phyloP scores from a whole-genome alignment of 2,797 vertebrate species.

The Mus minutoides region DNA sequence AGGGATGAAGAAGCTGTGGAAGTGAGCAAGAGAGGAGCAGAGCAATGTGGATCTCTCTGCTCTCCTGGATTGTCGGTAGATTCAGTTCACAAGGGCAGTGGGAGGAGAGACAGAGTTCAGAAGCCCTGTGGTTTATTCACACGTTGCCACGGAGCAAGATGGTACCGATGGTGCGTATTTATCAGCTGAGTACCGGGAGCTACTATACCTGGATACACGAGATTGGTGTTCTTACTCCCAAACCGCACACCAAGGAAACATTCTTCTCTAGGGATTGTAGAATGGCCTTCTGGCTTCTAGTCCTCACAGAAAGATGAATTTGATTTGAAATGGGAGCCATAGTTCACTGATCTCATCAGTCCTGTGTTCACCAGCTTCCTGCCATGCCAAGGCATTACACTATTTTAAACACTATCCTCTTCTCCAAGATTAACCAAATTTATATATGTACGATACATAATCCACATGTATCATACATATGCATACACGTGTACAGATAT shows the following conservation, averaged over 20 bases:
- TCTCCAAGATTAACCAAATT: slow-evolving; percentile 80
- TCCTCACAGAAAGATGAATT: slow-evolving; percentile 57
- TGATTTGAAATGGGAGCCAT: slow-evolving; percentile 51
- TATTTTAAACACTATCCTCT: slow-evolving; percentile 63
- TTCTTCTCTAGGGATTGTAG: slow-evolving; percentile 31
- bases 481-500: not conserved
- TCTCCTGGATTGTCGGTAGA: too few species aligned
- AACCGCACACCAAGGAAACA: slow-evolving; percentile 31
- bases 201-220: slow-evolving; percentile 29
- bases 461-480: not conserved
- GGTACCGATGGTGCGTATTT: not conserved
- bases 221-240: slow-evolving; percentile 14
- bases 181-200: slow-evolving; percentile 62
- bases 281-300: slow-evolving; percentile 62
- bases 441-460: not conserved
- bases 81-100: too few species aligned
- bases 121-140: too few species aligned
- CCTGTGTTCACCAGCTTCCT: slow-evolving; percentile 40
- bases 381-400: not conserved
- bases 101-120: too few species aligned
- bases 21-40: not conserved
- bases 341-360: slow-evolving; percentile 46
- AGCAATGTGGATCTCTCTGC: not conserved
- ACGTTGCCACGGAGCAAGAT: slow-evolving; percentile 40
- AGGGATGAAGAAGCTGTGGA: not conserved